Conservation (phyloP, 2,113 vertebrate genomes). For the Scytalopus superciliaris region DNA sequence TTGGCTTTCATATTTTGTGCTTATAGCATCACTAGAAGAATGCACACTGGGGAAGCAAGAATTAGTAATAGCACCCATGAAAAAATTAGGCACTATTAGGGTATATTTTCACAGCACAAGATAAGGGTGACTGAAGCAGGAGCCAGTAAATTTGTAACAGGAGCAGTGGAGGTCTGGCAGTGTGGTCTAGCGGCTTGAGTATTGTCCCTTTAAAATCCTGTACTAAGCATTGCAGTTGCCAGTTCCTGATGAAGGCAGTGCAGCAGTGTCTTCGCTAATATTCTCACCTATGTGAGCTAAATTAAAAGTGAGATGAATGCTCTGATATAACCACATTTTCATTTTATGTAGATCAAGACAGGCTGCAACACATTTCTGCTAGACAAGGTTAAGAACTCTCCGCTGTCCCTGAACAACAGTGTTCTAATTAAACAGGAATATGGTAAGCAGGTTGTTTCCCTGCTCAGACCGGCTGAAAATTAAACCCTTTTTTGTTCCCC, state of each 20-base stretch:
- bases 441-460: slow-evolving; percentile 60
- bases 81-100: not conserved
- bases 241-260: slow-evolving; percentile 47
- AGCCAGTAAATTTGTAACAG: not conserved
- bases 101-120: not conserved
- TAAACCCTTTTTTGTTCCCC: not conserved
- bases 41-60: not conserved
- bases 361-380: slow-evolving; percentile 63
- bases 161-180: not conserved
- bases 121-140: not conserved
- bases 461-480: slow-evolving; percentile 43
- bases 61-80: not conserved
- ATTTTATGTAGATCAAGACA: slow-evolving; percentile 69
- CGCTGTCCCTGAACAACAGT: slow-evolving; percentile 53
- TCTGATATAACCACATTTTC: slow-evolving; percentile 67
- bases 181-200: not conserved
- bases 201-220: slow-evolving; percentile 40
- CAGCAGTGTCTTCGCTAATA: slow-evolving; percentile 64
- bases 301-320: slow-evolving; percentile 67
- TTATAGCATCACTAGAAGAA: not conserved
- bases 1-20: not conserved
- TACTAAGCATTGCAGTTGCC: slow-evolving; percentile 31
- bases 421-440: slow-evolving; percentile 64
- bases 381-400: slow-evolving; percentile 68
- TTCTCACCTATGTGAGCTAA: slow-evolving; percentile 53